A percentile compares a stretch with the other conserved stretches of the same genome.
Conservation (phyloP, 2,797 vertebrate genomes). For the Leptodactylus fallax region DNA sequence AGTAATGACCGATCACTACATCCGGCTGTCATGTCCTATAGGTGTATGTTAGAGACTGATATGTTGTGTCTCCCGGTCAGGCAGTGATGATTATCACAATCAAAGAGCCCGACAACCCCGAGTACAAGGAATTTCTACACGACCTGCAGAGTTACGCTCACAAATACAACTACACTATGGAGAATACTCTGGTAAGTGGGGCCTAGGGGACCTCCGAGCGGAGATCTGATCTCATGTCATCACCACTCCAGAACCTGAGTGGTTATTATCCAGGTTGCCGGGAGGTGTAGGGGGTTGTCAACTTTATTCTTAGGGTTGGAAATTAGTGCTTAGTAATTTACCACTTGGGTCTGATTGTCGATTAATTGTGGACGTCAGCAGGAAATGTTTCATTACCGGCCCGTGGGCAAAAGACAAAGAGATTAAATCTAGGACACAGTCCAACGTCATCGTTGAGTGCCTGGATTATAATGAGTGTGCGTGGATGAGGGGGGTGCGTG, state of each 20-base stretch:
- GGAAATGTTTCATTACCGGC: conserved; percentile 50
- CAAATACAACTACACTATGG: conserved; percentile 86
- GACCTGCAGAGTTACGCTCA: conserved; percentile 78
- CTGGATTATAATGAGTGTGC: not conserved
- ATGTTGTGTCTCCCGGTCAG: conserved; percentile 71
- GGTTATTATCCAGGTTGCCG: not conserved
- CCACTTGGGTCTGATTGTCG: conserved; percentile 10
- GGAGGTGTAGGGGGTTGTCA: not conserved
- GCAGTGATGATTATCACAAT: conserved; percentile 93
- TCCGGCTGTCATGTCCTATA: no score
- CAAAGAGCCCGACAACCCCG: conserved; percentile 84
- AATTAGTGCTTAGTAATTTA: not conserved
- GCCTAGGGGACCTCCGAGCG: not conserved
- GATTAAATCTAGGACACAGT: conserved; percentile 20
- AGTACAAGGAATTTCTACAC: conserved; percentile 84
- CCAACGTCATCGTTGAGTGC: not conserved
- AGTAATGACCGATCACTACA: no score
- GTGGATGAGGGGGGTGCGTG: conserved; percentile 8
- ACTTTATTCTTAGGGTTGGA: not conserved
- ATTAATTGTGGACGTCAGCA: conserved; percentile 30
- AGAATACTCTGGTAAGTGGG: conserved; percentile 84
- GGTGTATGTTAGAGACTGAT: not conserved
- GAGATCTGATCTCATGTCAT: not conserved
- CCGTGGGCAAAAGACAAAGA: conserved; percentile 39
- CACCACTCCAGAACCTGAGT: not conserved